Percentiles rank a stretch among this genome's conserved stretches.
These are phyloP conservation scores for Paramisgurnus dabryanus DNA, from an alignment of 2,113 vertebrate genomes.

Conservation along the genomic window DNA sequence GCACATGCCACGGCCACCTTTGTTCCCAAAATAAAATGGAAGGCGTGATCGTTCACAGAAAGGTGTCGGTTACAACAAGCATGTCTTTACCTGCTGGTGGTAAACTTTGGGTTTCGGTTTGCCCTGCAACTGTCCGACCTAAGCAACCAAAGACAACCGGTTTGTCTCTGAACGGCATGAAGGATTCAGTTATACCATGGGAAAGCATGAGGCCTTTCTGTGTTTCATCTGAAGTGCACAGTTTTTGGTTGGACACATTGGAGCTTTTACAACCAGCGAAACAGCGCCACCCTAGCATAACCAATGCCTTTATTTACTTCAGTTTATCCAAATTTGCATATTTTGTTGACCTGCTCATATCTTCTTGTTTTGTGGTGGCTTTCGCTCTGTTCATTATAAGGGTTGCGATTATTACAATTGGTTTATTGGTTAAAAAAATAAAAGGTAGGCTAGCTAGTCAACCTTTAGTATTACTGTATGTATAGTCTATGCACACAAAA, in stretches of 20 bases:
- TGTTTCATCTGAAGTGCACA: not conserved
- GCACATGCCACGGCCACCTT: not conserved
- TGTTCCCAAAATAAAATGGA: not conserved
- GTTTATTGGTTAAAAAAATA: slow-evolving; percentile 56
- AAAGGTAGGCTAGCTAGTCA: slow-evolving; percentile 52
- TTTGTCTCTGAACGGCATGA: not conserved
- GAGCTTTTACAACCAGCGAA: not conserved
- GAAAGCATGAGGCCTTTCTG: not conserved
- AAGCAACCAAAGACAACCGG: slow-evolving; percentile 28
- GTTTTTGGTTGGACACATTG: not conserved
- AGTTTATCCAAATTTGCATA: no score
- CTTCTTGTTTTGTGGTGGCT: not conserved
- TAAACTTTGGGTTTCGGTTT: not conserved
- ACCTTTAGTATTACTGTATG: slow-evolving; percentile 53
- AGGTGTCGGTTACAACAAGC: no score
- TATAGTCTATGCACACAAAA: slow-evolving; percentile 66
- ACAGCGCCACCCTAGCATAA: not conserved
- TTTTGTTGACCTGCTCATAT: not conserved
- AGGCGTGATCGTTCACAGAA: no score
- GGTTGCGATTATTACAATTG: slow-evolving; percentile 57
- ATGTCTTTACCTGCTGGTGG: not conserved
- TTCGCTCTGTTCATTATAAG: slow-evolving; percentile 47
- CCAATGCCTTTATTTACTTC: not conserved
- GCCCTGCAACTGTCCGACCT: not conserved
- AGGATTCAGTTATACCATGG: not conserved